These are phyloP conservation scores for Tanytarsus gracilentus DNA, from an alignment of 2,888 invertebrate species.

Conservation along the genomic window DNA sequence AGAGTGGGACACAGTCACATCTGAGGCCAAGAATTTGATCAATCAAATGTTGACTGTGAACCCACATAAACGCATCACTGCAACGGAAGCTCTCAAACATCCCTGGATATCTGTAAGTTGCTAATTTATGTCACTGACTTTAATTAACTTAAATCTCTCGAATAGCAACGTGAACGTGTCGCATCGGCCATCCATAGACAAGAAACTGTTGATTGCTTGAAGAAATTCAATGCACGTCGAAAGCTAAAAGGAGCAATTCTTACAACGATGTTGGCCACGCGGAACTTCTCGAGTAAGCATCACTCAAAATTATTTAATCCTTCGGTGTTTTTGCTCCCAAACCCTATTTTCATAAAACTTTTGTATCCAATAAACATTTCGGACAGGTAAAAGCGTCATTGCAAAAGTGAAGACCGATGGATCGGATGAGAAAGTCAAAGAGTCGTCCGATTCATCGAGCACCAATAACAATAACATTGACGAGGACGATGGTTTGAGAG, in stretches of 20 bases:
- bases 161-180: conserved; percentile 80
- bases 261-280: conserved; percentile 53
- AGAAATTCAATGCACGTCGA: conserved; percentile 97
- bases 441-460: conserved; percentile 18
- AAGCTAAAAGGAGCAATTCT: conserved; percentile 96
- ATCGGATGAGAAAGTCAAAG: conserved; percentile 17
- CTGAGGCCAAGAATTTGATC: conserved; percentile 94
- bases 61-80: conserved; percentile 90
- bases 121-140: not conserved
- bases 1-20: conserved; percentile 97
- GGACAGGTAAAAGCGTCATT: conserved; percentile 23
- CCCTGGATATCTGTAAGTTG: conserved; percentile 83
- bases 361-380: conserved; percentile 27
- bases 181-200: conserved; percentile 94
- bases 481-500: conserved; percentile 40
- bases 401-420: conserved; percentile 7
- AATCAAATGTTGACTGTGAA: conserved; percentile 96
- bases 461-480: conserved; percentile 12
- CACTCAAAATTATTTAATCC: not conserved
- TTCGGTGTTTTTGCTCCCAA: not conserved
- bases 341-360: conserved; percentile 26
- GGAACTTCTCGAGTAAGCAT: conserved; percentile 88
- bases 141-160: not conserved
- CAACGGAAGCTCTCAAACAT: conserved; percentile 90
- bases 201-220: conserved; percentile 97